A percentile compares a stretch with the other conserved stretches of the same genome.
These are phyloP conservation scores for Hippocampus comes DNA, from an alignment of 2,113 vertebrate genomes.

Conservation along the genomic window DNA sequence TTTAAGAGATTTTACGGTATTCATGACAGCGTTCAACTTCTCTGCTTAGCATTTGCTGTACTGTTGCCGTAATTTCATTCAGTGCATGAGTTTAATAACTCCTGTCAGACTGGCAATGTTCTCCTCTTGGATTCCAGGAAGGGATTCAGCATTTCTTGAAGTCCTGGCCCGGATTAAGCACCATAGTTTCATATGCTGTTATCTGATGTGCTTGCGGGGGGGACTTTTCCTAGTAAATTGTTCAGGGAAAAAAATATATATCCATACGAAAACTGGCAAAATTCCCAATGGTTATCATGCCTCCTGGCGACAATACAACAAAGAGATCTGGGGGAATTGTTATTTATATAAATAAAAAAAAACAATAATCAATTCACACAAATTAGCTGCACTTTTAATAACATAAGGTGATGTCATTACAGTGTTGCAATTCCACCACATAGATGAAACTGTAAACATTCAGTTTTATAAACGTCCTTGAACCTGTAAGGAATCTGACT, in stretches of 20 bases:
- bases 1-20: neutral
- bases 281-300: too few relatives aligned
- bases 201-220: neutral
- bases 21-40: neutral
- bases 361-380: neutral
- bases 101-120: slow-evolving; percentile 47
- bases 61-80: slow-evolving; percentile 45
- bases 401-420: neutral
- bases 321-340: too few relatives aligned
- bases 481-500: too few relatives aligned
- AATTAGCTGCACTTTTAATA: neutral
- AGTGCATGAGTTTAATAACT: slow-evolving; percentile 53
- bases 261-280: too few relatives aligned
- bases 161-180: slow-evolving; percentile 37
- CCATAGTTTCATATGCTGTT: slow-evolving; percentile 33
- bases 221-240: neutral
- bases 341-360: neutral
- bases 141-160: slow-evolving; percentile 59
- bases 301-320: too few relatives aligned
- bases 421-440: neutral
- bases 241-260: neutral
- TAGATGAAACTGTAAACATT: neutral
- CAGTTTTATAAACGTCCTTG: neutral
- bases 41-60: slow-evolving; percentile 11
- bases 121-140: slow-evolving; percentile 56